These are phyloP conservation scores for Ambastaia sidthimunki DNA, from an alignment of 2,797 vertebrate species.

Conservation along the genomic window DNA sequence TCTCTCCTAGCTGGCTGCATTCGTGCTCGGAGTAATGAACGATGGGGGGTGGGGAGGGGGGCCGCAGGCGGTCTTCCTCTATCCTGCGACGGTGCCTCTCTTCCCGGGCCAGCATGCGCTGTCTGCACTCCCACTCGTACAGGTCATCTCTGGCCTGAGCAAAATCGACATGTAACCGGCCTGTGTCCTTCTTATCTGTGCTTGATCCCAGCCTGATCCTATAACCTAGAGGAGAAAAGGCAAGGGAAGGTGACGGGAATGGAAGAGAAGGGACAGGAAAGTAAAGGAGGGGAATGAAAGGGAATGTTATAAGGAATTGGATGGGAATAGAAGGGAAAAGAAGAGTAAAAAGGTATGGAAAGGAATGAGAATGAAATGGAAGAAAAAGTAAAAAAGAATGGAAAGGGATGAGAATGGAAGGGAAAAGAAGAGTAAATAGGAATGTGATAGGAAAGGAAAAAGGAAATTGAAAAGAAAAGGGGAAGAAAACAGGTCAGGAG, in stretches of 20 bases:
- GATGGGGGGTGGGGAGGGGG: conserved; percentile 90
- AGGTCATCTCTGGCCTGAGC: conserved; percentile 94
- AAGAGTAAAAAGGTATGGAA: neutral
- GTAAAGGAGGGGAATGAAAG: neutral
- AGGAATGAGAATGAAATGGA: neutral
- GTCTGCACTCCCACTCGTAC: conserved; percentile 95
- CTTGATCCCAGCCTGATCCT: conserved; percentile 93
- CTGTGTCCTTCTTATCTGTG: conserved; percentile 95
- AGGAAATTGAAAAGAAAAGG: neutral
- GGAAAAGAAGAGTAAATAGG: neutral
- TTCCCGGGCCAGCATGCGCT: conserved; percentile 92
- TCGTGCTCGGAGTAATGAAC: conserved; percentile 96
- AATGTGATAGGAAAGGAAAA: neutral
- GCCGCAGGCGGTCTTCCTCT: conserved; percentile 87
- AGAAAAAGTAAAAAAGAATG: neutral
- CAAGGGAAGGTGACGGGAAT: neutral
- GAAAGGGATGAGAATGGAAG: neutral
- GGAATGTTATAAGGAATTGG: neutral
- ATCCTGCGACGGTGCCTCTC: conserved; percentile 90
- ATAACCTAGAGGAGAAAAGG: conserved; percentile 78
- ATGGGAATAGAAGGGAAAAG: neutral
- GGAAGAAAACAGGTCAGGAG: neutral
- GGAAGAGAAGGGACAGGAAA: neutral
- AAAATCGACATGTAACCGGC: conserved; percentile 93
- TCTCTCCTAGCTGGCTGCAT: conserved; percentile 88